Evolutionary conservation across 2,113 vertebrate species (phyloP), one percentile per base, ranked within the genome.

Genomic region (Phaetusa simplex): DNA sequence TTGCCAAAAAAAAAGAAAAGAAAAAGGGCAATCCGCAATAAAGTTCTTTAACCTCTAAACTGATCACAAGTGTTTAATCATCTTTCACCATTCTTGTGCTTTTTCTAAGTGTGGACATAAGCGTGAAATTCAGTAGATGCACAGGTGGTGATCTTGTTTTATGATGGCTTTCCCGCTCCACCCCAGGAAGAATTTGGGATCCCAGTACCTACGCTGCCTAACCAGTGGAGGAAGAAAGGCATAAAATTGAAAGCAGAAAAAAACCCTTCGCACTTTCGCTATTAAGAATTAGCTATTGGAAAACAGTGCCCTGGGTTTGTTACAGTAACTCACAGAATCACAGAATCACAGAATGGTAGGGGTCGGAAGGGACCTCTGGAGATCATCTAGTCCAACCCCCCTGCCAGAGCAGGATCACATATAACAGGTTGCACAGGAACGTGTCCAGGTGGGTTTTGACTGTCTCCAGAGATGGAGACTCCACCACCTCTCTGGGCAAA

Each of bases 121-220:
- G 18, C 4, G 3, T 61, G n/a, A 85, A 92, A 92, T 52, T 15
- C 52, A 61, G 23, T 26, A 82, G 40, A 50, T n/a, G 7, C 8
- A 49, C 32, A 71, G 19, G 9, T 50, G 12, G 16, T 36, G 40
- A n/a, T 71, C 23, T 55, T 76, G 9, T 67, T 71, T 84, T 59
- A 50, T 0, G 0, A 36, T 9, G 4, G 12, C 19, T 82, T 91
- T 90, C 9, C 8, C 20, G 5, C 11, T 64, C 26, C 12, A 61
- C 2, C 4, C 10, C 5, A 23, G 26, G 52, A 55, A 87, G 40
- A 87, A 84, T 58, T 66, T 56, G 12, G 16, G 14, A 42, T 74
- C 19, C 42, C 40, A 81, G 27, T 62, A 32, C 9, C 3, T 70
- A 22, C 27, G 24, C 23, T 59, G 14, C 11, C 55, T 30, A 70